Evolutionary conservation across 2,888 invertebrate species (phyloP).

Genomic region (Ectemnius cavifrons): DNA sequence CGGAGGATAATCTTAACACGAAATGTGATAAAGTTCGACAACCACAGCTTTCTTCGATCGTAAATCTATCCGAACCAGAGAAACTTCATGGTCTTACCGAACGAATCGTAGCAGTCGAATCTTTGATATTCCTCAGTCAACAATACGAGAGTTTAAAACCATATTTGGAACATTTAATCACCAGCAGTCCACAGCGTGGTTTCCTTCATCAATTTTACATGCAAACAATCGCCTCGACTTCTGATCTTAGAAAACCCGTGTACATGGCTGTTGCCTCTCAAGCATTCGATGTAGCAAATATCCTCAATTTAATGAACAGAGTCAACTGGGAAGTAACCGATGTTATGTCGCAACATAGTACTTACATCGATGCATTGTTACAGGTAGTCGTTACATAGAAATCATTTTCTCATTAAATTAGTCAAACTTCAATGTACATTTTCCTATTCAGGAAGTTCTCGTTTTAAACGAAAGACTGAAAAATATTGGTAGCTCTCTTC

Average conservation of each 20-base stretch:
- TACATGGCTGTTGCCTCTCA: slow-evolving; percentile 92
- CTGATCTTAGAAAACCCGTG: slow-evolving; percentile 89
- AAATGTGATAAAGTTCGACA: slow-evolving; percentile 78
- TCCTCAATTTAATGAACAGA: slow-evolving; percentile 91
- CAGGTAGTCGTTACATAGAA: slow-evolving; percentile 75
- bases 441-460: slow-evolving; percentile 82
- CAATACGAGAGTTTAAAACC: slow-evolving; percentile 92
- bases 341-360: slow-evolving; percentile 95
- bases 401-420: not conserved
- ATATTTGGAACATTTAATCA: slow-evolving; percentile 91
- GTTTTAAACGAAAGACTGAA: slow-evolving; percentile 88
- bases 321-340: slow-evolving; percentile 98
- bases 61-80: slow-evolving; percentile 84
- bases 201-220: slow-evolving; percentile 86
- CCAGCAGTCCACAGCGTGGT: slow-evolving; percentile 81
- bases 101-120: slow-evolving; percentile 95
- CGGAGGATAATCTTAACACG: slow-evolving; percentile 70
- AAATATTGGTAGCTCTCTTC: slow-evolving; percentile 84
- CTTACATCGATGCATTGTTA: slow-evolving; percentile 89
- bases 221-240: slow-evolving; percentile 86
- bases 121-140: slow-evolving; percentile 91
- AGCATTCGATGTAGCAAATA: slow-evolving; percentile 87
- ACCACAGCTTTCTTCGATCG: slow-evolving; percentile 82
- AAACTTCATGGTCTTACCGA: slow-evolving; percentile 90
- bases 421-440: not conserved